A percentile compares a stretch with the other conserved stretches of the same genome.
phyloP scores from a whole-genome alignment of 2,888 invertebrate species.

The Folsomia candida region DNA sequence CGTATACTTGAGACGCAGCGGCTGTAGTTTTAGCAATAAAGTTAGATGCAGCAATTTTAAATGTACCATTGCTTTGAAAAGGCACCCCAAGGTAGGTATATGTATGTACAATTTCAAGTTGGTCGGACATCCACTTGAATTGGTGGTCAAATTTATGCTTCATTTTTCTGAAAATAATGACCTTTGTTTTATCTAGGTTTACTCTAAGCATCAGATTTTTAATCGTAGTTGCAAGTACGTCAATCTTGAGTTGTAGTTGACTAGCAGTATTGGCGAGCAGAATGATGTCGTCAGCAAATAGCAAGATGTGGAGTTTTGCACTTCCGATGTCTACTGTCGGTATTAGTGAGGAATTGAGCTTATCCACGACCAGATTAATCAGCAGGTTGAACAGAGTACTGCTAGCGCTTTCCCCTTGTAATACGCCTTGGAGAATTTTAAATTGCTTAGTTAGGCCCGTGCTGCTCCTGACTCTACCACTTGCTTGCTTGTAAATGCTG shows the following conservation, averaged over 20 bases:
- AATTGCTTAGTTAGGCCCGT: slow-evolving; percentile 23
- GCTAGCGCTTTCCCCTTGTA: slow-evolving; percentile 31
- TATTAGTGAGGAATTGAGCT: background rate
- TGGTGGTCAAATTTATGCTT: background rate
- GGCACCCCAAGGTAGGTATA: slow-evolving; percentile 5
- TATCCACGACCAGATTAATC: background rate
- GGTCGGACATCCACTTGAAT: background rate
- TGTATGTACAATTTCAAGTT: background rate
- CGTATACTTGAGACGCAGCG: background rate
- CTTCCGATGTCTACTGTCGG: background rate
- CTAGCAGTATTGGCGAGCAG: background rate
- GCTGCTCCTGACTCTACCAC: background rate
- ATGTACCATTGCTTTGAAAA: background rate
- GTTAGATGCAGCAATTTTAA: background rate
- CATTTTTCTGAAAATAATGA: slow-evolving; percentile 6
- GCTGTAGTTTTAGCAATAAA: background rate
- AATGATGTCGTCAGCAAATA: slow-evolving; percentile 8
- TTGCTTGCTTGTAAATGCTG: slow-evolving; percentile 8
- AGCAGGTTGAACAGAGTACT: background rate
- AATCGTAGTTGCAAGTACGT: background rate
- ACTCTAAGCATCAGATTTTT: background rate
- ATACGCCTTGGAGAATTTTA: slow-evolving; percentile 29
- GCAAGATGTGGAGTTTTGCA: background rate
- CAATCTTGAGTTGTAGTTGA: slow-evolving; percentile 6
- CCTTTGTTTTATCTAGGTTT: slow-evolving; percentile 10